Conservation (phyloP, 2,113 vertebrate species). For the Nerophis ophidion region DNA sequence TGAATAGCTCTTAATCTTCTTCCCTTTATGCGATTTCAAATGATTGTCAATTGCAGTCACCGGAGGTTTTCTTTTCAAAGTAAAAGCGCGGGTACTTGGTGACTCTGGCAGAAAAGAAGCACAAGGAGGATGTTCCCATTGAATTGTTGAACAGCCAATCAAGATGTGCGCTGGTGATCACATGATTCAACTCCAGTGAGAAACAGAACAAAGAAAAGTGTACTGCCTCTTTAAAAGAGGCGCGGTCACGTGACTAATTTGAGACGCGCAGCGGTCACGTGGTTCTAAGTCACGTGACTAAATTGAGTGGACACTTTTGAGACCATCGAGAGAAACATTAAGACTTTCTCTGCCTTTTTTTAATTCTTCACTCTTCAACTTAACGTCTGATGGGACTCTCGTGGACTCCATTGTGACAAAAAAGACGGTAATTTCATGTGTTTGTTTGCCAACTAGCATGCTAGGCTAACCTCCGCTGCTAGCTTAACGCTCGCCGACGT, state of each 20-base stretch:
- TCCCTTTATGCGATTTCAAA: too few relatives aligned
- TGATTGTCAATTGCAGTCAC: too few relatives aligned
- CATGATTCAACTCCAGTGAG: not conserved
- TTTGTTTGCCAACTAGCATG: slow-evolving; percentile 28
- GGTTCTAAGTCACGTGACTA: slow-evolving; percentile 49
- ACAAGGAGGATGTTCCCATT: too few relatives aligned
- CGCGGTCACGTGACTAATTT: slow-evolving; percentile 49
- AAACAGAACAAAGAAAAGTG: not conserved
- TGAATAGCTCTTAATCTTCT: too few relatives aligned
- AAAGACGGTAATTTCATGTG: not conserved
- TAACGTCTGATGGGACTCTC: not conserved
- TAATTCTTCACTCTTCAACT: not conserved
- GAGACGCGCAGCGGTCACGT: slow-evolving; percentile 50
- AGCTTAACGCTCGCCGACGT: too few relatives aligned
- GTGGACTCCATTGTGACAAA: not conserved
- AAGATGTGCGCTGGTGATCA: too few relatives aligned
- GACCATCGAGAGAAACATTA: not conserved
- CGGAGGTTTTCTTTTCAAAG: too few relatives aligned
- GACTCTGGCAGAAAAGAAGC: too few relatives aligned
- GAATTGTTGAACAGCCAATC: too few relatives aligned
- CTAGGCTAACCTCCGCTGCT: slow-evolving; percentile 8
- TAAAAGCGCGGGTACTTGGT: too few relatives aligned
- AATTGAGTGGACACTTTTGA: not conserved
- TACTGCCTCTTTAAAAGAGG: slow-evolving; percentile 32
- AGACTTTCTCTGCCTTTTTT: not conserved